phyloP scores from a whole-genome alignment of 2,888 invertebrate genomes.

The Drosophila infuscata region DNA sequence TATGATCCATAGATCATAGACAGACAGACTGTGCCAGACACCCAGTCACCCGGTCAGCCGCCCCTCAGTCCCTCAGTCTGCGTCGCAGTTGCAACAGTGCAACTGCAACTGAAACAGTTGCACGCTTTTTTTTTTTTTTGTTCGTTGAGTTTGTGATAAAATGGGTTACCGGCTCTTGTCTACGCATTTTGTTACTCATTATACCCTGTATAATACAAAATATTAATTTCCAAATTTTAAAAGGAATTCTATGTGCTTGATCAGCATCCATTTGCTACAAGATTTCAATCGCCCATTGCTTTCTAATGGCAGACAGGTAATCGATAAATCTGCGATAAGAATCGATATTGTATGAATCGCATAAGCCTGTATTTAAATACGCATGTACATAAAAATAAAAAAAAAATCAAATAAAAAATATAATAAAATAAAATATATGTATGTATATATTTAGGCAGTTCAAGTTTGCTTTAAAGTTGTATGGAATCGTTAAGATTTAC shows the following conservation, averaged over 20 bases:
- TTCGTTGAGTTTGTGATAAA: constrained; percentile 1
- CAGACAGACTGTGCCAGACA: constrained; percentile 5
- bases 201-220: constrained; percentile 10
- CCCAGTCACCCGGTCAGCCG: constrained; percentile 18
- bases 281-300: neutral
- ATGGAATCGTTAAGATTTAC: no score
- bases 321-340: neutral
- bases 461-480: neutral
- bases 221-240: neutral
- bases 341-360: neutral
- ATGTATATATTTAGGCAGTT: neutral
- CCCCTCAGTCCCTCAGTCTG: neutral
- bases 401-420: neutral
- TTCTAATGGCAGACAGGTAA: neutral
- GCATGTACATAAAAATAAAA: neutral
- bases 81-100: neutral
- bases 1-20: constrained; percentile 13
- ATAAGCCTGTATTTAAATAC: no score
- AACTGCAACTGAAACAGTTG: constrained; percentile 40
- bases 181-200: constrained; percentile 46
- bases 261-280: neutral
- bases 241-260: neutral
- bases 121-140: constrained; percentile 7
- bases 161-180: constrained; percentile 24
- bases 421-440: neutral